Conservation (phyloP, 2,113 vertebrate genomes). For the Rattus rattus region DNA sequence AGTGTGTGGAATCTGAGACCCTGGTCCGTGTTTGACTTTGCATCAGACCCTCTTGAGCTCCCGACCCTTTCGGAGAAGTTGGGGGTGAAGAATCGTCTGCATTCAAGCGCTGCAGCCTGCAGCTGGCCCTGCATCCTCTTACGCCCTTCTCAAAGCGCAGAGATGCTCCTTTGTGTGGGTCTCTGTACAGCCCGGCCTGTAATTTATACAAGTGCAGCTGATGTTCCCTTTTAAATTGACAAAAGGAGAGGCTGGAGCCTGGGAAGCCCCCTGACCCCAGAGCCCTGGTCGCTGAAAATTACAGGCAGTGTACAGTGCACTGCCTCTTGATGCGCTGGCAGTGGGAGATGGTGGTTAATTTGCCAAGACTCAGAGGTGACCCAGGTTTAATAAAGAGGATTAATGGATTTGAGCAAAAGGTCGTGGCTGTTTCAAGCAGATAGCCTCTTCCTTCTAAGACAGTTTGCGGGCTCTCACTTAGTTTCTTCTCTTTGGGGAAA, state of each 20-base stretch:
- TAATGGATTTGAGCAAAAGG: slow-evolving; percentile 92
- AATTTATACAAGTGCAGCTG: slow-evolving; percentile 83
- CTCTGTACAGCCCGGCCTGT: slow-evolving; percentile 28
- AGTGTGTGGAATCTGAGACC: not conserved
- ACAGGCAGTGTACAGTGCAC: slow-evolving; percentile 77
- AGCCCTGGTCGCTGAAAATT: slow-evolving; percentile 87
- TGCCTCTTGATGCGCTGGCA: slow-evolving; percentile 86
- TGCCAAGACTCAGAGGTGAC: slow-evolving; percentile 90
- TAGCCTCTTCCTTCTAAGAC: slow-evolving; percentile 87
- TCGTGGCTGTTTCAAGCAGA: slow-evolving; percentile 89
- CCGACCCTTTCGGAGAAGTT: not conserved
- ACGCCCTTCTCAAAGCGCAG: not conserved
- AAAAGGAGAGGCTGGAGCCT: slow-evolving; percentile 84
- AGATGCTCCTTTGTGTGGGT: not conserved
- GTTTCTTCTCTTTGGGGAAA: slow-evolving; percentile 75
- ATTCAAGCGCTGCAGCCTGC: not conserved
- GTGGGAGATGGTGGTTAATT: slow-evolving; percentile 89
- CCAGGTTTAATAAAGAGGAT: slow-evolving; percentile 91
- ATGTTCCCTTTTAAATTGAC: slow-evolving; percentile 88
- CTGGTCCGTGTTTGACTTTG: not conserved
- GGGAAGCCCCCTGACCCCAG: slow-evolving; percentile 83
- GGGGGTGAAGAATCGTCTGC: not conserved
- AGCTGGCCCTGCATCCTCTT: accelerated
- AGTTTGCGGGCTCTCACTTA: slow-evolving; percentile 69
- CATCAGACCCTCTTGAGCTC: not conserved